Base-by-base conservation (phyloP, 2,888 invertebrate genomes). In the Spatulosminthurus flaviceps region DNA sequence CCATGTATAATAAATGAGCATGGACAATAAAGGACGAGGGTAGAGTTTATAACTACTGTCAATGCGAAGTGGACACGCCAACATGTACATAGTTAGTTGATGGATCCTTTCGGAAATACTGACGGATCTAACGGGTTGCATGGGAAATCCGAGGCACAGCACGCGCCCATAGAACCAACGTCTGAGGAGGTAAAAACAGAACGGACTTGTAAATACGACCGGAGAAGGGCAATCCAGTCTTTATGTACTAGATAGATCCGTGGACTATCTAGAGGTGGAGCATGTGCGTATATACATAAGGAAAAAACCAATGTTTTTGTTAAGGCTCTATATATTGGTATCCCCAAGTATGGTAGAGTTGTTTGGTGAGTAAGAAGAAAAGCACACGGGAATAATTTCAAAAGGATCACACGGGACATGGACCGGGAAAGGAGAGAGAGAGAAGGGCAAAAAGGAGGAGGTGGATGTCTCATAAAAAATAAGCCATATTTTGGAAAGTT, bases 331-430 rank as follows among this genome's bases (percentile, higher is more conserved):
- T 64, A 1, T 24, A 64, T 64, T 9, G 2, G 5, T 64, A 64
- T 16, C 2, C 11, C 11, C 4, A 22, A 24, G 64, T 11, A 2
- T 16, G 64, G 21, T 43, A 21, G 77, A 43, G n/a, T 42, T 29
- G 26, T 22, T 24, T 70, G 42, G 51, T 78, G 42, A 66, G 79
- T 79, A 73, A 71, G 75, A 79, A 66, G 42, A 67, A 79, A 83
- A 71, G 73, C 83, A 83, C 83, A 79, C 80, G 85, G 84, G 83
- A 85, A 83, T 84, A 85, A 85, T 85, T 84, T 81, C 61, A 74
- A 80, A 70, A 77, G 79, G n/a, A 79, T 80, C 82, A 83, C 83
- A 82, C 66, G 83, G 82, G 82, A 82, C 80, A 43, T 73, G 78
- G 66, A 34, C 66, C 34, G 22, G 16, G 61, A 64, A n/a, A 26